phyloP scores from a whole-genome alignment of 2,113 vertebrate species.

The Cyphomyrus discorhynchus region DNA sequence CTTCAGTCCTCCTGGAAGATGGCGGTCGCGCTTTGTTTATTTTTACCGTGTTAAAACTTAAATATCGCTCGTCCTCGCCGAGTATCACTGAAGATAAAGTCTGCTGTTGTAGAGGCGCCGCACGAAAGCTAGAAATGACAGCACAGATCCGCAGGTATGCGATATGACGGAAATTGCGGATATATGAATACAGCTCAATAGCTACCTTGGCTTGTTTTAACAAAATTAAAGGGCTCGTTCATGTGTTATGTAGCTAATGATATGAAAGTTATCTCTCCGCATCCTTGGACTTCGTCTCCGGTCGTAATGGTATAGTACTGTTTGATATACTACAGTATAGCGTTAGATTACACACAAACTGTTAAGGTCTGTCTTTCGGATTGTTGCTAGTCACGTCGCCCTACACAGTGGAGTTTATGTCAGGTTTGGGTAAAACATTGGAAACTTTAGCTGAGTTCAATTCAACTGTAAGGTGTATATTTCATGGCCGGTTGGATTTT shows the following conservation, averaged over 20 bases:
- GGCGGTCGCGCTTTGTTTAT: conserved; percentile 20
- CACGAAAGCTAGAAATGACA: conserved; percentile 26
- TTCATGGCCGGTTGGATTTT: background rate
- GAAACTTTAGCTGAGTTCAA: background rate
- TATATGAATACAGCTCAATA: background rate
- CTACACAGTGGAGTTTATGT: background rate
- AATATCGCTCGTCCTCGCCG: background rate
- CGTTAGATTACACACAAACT: background rate
- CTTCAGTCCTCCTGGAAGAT: conserved; percentile 32
- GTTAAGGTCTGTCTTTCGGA: background rate
- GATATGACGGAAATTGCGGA: background rate
- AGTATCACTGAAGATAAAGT: background rate
- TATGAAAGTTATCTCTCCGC: background rate
- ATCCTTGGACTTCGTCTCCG: background rate
- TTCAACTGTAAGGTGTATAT: background rate
- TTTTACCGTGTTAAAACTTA: background rate
- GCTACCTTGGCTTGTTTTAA: background rate
- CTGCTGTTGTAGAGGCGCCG: background rate
- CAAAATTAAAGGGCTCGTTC: background rate
- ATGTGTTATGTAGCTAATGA: background rate
- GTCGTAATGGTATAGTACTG: background rate
- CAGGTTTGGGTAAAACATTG: background rate
- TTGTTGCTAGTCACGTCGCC: background rate
- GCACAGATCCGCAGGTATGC: conserved; percentile 34
- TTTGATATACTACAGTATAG: background rate